phyloP scores from a whole-genome alignment of 2,113 vertebrate genomes.

The Bufo bufo region DNA sequence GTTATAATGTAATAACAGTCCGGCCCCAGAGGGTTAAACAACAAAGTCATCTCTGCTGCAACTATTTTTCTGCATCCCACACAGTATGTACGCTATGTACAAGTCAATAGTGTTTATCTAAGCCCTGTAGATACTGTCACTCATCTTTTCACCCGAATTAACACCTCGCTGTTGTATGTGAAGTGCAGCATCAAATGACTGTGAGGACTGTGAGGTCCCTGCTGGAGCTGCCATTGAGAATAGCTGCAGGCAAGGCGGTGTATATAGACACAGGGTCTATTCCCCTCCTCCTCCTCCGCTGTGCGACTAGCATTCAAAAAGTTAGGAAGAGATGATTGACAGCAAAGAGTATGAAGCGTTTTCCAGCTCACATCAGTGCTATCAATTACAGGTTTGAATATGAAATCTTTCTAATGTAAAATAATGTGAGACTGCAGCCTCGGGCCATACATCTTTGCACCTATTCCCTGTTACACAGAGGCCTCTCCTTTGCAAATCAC shows the following conservation, averaged over 20 bases:
- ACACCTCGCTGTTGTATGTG: background rate
- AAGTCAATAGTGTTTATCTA: background rate
- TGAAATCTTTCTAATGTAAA: constrained; percentile 87
- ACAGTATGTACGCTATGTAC: background rate
- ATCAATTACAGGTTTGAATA: constrained; percentile 90
- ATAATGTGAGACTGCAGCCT: constrained; percentile 82
- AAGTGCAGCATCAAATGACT: constrained; percentile 12
- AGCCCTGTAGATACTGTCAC: background rate
- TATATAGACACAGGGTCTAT: constrained; percentile 78
- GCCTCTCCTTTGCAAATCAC: constrained; percentile 14
- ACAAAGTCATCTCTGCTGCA: background rate
- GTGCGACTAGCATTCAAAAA: constrained; percentile 79
- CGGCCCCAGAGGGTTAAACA: background rate
- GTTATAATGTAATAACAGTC: background rate
- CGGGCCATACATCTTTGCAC: constrained; percentile 74
- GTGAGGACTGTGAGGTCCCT: background rate
- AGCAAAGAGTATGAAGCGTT: constrained; percentile 71
- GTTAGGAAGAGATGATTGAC: constrained; percentile 81
- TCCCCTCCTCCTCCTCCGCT: constrained; percentile 76
- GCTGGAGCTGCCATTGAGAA: constrained; percentile 51
- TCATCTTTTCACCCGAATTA: constrained; percentile 25
- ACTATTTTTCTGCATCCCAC: background rate
- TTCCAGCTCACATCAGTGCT: constrained; percentile 78
- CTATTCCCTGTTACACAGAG: background rate
- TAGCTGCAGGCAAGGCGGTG: constrained; percentile 75